phyloP scores from a whole-genome alignment of 2,888 invertebrate species.

The Criorhina ranunculi region DNA sequence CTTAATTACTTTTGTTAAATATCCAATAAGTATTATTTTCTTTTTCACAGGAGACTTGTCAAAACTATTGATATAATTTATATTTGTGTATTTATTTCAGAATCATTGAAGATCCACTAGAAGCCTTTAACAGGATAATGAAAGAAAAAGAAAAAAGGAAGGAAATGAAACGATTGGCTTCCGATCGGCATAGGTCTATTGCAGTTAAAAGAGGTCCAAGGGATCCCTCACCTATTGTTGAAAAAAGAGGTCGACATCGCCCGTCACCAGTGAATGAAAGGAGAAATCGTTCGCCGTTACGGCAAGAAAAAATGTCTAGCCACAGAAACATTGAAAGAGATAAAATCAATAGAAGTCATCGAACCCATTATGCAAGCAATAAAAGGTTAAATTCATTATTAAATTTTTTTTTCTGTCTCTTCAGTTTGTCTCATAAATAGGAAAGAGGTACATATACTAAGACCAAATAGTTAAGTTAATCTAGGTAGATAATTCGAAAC shows the following conservation, averaged over 20 bases:
- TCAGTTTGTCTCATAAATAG: conserved; percentile 3
- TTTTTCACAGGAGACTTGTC: too few relatives aligned
- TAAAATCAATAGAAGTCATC: conserved; percentile 68
- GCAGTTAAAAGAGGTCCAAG: conserved; percentile 79
- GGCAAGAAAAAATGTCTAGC: conserved; percentile 76
- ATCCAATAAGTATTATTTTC: too few relatives aligned
- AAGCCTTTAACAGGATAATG: conserved; percentile 94
- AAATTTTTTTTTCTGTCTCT: neutral
- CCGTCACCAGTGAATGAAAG: conserved; percentile 80
- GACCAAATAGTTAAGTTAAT: too few relatives aligned
- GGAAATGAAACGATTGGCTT: conserved; percentile 85
- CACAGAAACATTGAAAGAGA: conserved; percentile 69
- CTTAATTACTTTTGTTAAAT: neutral
- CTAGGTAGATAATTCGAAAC: too few relatives aligned
- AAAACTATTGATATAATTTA: neutral
- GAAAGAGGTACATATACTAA: too few relatives aligned
- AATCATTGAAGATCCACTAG: conserved; percentile 92
- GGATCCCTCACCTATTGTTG: conserved; percentile 62
- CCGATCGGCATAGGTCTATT: conserved; percentile 84
- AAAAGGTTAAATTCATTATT: conserved; percentile 52
- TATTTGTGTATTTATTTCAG: conserved; percentile 84
- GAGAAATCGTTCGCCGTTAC: conserved; percentile 81
- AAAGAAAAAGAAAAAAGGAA: conserved; percentile 90
- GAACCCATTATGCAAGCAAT: conserved; percentile 60
- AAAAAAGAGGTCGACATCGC: conserved; percentile 80